Evolutionary conservation across 2,113 vertebrate genomes (phyloP).

Genomic region (Gambusia affinis): DNA sequence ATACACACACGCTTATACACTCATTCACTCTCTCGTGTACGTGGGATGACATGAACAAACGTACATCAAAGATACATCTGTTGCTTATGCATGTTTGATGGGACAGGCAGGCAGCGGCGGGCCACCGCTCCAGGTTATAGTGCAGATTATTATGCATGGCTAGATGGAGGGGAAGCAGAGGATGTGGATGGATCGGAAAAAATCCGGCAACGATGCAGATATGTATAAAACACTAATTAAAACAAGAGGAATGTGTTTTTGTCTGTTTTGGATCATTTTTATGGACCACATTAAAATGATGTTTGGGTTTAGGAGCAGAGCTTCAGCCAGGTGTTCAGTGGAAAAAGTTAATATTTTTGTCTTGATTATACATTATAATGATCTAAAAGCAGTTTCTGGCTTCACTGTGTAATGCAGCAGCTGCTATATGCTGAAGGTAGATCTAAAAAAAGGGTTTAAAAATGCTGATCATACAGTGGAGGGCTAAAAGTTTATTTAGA

Average conservation of each 20-base stretch:
- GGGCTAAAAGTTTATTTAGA: no score
- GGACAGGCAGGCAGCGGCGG: conserved; percentile 55
- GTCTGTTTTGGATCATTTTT: not conserved
- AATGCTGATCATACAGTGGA: no score
- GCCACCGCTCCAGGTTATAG: conserved; percentile 46
- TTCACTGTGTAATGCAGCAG: not conserved
- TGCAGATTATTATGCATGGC: conserved; percentile 51
- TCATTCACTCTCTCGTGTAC: conserved; percentile 25
- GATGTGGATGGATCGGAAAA: conserved; percentile 7
- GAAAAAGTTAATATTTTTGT: not conserved
- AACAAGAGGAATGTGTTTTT: conserved; percentile 7
- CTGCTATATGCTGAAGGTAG: not conserved
- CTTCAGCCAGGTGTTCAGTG: not conserved
- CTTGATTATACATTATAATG: not conserved
- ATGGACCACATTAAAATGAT: no score
- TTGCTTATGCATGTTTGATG: conserved; percentile 73
- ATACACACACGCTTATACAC: conserved; percentile 27
- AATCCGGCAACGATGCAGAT: conserved; percentile 4
- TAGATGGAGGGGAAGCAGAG: conserved; percentile 18
- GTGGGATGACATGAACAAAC: conserved; percentile 49
- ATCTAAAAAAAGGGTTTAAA: no score
- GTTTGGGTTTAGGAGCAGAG: no score
- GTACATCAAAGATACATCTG: conserved; percentile 74
- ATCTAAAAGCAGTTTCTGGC: not conserved
- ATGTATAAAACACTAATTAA: conserved; percentile 2